Percentiles rank a stretch among this genome's conserved stretches.
phyloP scores from a whole-genome alignment of 2,797 vertebrate genomes.

The Tapera naevia region DNA sequence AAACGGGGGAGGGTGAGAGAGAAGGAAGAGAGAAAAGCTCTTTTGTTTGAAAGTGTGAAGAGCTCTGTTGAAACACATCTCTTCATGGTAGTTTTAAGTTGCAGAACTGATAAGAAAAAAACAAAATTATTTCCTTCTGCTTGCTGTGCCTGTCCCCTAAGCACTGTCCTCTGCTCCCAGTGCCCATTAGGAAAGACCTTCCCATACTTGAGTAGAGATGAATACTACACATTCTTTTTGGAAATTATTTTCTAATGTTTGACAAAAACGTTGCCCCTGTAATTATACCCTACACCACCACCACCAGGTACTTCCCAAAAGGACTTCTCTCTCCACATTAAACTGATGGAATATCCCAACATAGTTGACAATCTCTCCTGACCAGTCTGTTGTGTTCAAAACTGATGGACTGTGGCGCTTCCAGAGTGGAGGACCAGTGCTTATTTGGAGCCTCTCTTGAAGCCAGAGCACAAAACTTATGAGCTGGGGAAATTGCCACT shows the following conservation, averaged over 20 bases:
- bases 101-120: conserved; percentile 60
- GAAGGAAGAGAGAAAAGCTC: conserved; percentile 61
- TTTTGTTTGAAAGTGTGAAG: conserved; percentile 68
- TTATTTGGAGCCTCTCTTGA: background rate
- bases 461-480: background rate
- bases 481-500: background rate
- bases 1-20: conserved; percentile 45
- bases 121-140: conserved; percentile 52
- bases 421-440: background rate
- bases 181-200: conserved; percentile 22
- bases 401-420: background rate
- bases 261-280: background rate
- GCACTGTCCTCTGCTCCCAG: conserved; percentile 14
- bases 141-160: background rate
- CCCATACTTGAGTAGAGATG: background rate
- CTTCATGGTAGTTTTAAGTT: conserved; percentile 54
- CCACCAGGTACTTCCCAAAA: background rate
- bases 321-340: background rate
- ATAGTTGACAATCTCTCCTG: background rate
- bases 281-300: background rate
- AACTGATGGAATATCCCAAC: background rate
- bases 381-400: background rate
- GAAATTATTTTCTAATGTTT: background rate
- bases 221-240: background rate
- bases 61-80: conserved; percentile 62